Evolutionary conservation across 1,140 invertebrate species (phyloP).

Genomic region (Drosophila kanapiae): DNA sequence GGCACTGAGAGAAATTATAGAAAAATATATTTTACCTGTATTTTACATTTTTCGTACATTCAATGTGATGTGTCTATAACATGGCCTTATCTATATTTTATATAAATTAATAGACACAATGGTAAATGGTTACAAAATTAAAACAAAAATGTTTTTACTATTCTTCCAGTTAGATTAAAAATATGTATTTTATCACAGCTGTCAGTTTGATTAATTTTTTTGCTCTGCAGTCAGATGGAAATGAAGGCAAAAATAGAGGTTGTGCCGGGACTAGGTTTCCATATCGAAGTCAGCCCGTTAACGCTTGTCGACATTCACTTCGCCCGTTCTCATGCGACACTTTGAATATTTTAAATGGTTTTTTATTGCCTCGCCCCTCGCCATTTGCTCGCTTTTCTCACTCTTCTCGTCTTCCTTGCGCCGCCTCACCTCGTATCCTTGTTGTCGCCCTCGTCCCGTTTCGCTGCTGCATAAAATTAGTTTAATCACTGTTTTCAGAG

Average conservation of each 20-base stretch:
- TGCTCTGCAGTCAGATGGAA: conserved; percentile 4
- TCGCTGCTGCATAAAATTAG: conserved; percentile 78
- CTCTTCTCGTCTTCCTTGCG: neutral
- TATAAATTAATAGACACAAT: neutral
- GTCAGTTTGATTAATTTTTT: neutral
- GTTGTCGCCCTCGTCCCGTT: conserved; percentile 41
- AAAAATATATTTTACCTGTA: neutral
- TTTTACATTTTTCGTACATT: neutral
- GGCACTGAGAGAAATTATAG: conserved; percentile 13
- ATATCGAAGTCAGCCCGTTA: conserved; percentile 68
- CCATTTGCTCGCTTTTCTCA: conserved; percentile 29
- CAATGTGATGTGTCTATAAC: too few species aligned
- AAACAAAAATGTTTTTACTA: too few species aligned
- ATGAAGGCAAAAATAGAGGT: conserved; percentile 33
- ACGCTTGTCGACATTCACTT: conserved; percentile 53
- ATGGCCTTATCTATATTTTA: neutral
- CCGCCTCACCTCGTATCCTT: conserved; percentile 26
- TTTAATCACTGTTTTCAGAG: conserved; percentile 80
- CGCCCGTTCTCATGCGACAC: conserved; percentile 71
- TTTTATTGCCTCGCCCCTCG: conserved; percentile 60
- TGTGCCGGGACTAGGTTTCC: conserved; percentile 30
- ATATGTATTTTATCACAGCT: too few species aligned
- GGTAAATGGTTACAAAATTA: too few species aligned
- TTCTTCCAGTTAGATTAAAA: neutral
- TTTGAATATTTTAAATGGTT: conserved; percentile 83